Percentiles rank a stretch among this genome's conserved stretches.
Conservation (phyloP, 2,888 invertebrate species). For the Tholera decimalis region DNA sequence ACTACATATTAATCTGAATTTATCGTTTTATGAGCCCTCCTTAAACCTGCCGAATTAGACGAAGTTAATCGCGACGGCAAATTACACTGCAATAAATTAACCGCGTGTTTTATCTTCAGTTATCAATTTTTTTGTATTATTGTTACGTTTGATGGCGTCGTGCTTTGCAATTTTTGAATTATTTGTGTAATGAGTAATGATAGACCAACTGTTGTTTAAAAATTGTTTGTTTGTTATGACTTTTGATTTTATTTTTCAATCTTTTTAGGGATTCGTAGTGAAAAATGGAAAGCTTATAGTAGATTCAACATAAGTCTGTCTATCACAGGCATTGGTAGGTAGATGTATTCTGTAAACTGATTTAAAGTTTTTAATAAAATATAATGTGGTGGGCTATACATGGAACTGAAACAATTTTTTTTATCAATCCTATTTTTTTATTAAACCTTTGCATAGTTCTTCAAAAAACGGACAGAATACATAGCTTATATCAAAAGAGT, state of each 20-base stretch:
- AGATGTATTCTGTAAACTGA: no score
- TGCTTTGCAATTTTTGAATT: slow-evolving; percentile 1
- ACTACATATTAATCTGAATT: slow-evolving; percentile 40
- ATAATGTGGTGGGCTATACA: no score
- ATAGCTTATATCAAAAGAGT: no score
- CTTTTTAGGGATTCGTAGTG: not conserved
- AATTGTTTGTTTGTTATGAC: not conserved
- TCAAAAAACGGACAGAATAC: no score
- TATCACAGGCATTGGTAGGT: no score
- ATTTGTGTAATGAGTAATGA: slow-evolving; percentile 12
- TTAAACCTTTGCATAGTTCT: no score
- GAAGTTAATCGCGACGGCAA: slow-evolving; percentile 31
- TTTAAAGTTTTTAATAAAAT: no score
- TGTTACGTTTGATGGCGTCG: slow-evolving; percentile 18
- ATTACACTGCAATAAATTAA: slow-evolving; percentile 47
- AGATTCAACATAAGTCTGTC: no score
- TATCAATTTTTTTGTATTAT: slow-evolving; percentile 33
- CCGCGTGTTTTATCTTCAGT: slow-evolving; percentile 19
- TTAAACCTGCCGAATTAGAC: slow-evolving; percentile 51
- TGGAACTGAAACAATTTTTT: no score
- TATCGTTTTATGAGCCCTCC: slow-evolving; percentile 48
- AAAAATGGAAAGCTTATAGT: no score
- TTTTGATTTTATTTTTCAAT: not conserved
- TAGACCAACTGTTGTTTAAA: not conserved
- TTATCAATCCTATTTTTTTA: no score